These are phyloP conservation scores for Eulemur albifrons DNA, from an alignment of 2,797 vertebrate genomes.

Conservation along the genomic window DNA sequence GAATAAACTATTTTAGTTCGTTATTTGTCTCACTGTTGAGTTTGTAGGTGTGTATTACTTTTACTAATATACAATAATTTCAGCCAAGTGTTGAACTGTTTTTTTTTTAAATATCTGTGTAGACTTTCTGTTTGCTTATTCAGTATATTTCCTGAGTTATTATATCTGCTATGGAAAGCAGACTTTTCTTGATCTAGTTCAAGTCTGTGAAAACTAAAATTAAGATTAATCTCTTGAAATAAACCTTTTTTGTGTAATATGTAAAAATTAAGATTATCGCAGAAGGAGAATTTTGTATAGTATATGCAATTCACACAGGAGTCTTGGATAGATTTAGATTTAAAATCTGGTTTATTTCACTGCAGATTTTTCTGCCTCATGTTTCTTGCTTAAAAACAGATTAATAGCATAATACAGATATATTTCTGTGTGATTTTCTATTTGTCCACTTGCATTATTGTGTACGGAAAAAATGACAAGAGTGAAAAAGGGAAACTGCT, in stretches of 20 bases:
- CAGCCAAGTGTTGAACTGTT: not conserved
- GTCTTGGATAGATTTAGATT: not conserved
- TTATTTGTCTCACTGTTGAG: not conserved
- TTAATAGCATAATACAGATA: not conserved
- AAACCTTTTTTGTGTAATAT: not conserved
- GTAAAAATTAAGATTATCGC: not conserved
- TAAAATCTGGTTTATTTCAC: constrained; percentile 27
- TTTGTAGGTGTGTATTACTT: constrained; percentile 18
- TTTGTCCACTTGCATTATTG: not conserved
- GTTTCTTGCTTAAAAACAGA: not conserved
- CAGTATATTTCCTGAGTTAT: not conserved
- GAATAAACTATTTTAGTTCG: not conserved
- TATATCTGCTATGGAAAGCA: not conserved
- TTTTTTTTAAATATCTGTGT: not conserved
- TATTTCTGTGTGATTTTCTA: not conserved
- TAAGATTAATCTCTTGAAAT: constrained; percentile 21
- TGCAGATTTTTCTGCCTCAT: not conserved
- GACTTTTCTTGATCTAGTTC: not conserved
- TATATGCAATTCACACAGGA: not conserved
- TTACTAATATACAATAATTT: constrained; percentile 64
- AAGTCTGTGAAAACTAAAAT: constrained; percentile 30
- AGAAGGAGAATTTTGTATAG: not conserved
- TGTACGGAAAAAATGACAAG: not conserved
- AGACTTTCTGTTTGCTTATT: constrained; percentile 3
- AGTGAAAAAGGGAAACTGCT: not conserved